Conservation (phyloP, 2,888 invertebrate species). For the Notodonta dromedarius region DNA sequence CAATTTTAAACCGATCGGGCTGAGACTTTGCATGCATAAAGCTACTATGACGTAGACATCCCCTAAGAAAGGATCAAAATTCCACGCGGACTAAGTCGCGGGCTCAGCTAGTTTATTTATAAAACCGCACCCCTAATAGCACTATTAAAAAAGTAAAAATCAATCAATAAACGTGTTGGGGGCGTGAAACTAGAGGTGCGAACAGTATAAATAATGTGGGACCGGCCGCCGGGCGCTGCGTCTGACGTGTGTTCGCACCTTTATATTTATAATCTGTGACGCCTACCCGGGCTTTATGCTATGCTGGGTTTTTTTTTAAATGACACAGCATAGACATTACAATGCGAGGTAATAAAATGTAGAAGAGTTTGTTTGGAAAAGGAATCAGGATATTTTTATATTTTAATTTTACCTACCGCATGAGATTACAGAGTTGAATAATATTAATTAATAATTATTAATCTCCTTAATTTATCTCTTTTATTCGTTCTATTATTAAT, state of each 20-base stretch:
- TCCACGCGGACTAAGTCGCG: no score
- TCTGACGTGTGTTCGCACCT: conserved; percentile 44
- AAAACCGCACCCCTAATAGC: conserved; percentile 9
- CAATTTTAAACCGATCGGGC: no score
- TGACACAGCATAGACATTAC: not conserved
- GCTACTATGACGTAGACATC: no score
- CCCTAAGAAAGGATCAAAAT: no score
- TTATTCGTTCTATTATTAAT: no score
- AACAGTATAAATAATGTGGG: conserved; percentile 40
- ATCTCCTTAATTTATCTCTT: no score
- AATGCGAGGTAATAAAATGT: not conserved
- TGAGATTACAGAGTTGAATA: no score
- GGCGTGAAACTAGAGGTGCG: conserved; percentile 42
- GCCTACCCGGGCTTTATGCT: conserved; percentile 33
- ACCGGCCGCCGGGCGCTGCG: conserved; percentile 25
- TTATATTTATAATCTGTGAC: conserved; percentile 46
- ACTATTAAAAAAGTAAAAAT: conserved; percentile 25
- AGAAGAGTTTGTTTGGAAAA: conserved; percentile 1
- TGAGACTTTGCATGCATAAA: no score
- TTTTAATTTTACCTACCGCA: no score
- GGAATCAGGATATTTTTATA: no score
- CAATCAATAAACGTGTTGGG: conserved; percentile 38
- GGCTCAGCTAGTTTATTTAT: no score
- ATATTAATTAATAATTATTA: no score
- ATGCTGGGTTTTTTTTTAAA: conserved; percentile 12